phyloP scores from a whole-genome alignment of 1,140 invertebrate species.

The Scaptomyza montana region DNA sequence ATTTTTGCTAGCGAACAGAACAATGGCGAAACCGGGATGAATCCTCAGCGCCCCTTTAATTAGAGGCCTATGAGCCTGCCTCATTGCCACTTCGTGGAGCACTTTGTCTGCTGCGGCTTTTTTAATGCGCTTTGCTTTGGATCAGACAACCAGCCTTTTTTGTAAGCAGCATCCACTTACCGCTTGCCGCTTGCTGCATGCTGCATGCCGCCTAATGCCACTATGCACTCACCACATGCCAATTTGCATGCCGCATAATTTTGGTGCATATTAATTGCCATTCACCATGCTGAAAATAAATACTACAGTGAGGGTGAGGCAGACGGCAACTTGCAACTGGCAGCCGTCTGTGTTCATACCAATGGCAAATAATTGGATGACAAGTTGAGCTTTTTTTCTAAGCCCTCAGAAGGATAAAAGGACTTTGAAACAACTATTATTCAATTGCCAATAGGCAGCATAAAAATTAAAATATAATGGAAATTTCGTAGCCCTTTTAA shows the following conservation, averaged over 20 bases:
- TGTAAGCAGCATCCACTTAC: neutral
- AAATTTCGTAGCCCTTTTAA: neutral
- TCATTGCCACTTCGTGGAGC: neutral
- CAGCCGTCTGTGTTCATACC: slow-evolving; percentile 7
- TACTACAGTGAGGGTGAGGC: neutral
- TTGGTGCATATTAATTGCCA: slow-evolving; percentile 46
- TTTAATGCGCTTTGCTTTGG: slow-evolving; percentile 34
- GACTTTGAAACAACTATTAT: neutral
- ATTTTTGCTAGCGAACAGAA: slow-evolving; percentile 33
- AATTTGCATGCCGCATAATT: slow-evolving; percentile 44
- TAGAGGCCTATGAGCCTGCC: slow-evolving; percentile 16
- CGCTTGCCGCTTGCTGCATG: slow-evolving; percentile 20
- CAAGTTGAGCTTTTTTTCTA: neutral
- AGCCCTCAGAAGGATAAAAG: slow-evolving; percentile 2
- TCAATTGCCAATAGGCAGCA: slow-evolving; percentile 3
- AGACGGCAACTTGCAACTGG: neutral
- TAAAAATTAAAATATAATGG: neutral
- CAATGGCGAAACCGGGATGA: slow-evolving; percentile 20
- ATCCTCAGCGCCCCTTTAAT: neutral
- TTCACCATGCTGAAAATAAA: slow-evolving; percentile 32
- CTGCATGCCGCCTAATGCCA: slow-evolving; percentile 2
- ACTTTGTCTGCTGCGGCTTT: slow-evolving; percentile 26
- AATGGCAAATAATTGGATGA: slow-evolving; percentile 23
- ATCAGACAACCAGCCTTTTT: neutral
- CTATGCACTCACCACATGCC: slow-evolving; percentile 23